Base-by-base conservation (phyloP, 2,888 invertebrate genomes). In the Coelinius sp. region DNA sequence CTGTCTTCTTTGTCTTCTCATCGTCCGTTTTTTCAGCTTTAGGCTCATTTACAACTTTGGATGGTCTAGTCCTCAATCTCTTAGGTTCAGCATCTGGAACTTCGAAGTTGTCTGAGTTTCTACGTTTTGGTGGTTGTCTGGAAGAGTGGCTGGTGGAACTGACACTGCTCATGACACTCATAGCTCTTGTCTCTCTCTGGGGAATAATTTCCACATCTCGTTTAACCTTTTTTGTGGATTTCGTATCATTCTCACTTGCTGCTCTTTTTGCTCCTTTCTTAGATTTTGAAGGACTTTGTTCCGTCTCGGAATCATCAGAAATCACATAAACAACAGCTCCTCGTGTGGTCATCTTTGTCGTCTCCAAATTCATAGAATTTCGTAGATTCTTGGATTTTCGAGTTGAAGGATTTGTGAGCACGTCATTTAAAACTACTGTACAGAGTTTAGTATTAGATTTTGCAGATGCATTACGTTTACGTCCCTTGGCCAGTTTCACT, bases 361-460 rank as follows among this genome's bases (percentile, higher is more conserved):
- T 80, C n/a, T 81, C 78, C 1, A 80, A 41, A 68, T 76, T 78
- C 77, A 12, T 70, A n/a, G n/a, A 27, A 27, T 4, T 49, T 10
- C 12, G 31, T 49, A 5, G 27, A 27, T 31, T 69, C 71, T 31
- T 78, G 27, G 20, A 75, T 49, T 12, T 52, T 31, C n/a, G 3
- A 76, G 8, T 17, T 3, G 25, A 49, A 69, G 64, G 70, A 73
- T 74, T 67, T 0, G 35, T 35, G 0, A 84, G 69, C 3, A 86
- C 81, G 69, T 87, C 87, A 66, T 82, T 83, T 2, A 87, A 68
- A 12, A 84, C 81, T 3, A 87, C 83, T n/a, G 83, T 75, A 53
- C 87, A 87, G 12, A 78, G 63, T 71, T 79, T 84, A 0, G 84
- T 84, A 41, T 73, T 59, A 8, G 41, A 25, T 22, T 27, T 5